Evolutionary conservation across 2,888 invertebrate genomes (phyloP), one percentile per base, ranked within the genome.

Genomic region (Eupithecia subfuscata): DNA sequence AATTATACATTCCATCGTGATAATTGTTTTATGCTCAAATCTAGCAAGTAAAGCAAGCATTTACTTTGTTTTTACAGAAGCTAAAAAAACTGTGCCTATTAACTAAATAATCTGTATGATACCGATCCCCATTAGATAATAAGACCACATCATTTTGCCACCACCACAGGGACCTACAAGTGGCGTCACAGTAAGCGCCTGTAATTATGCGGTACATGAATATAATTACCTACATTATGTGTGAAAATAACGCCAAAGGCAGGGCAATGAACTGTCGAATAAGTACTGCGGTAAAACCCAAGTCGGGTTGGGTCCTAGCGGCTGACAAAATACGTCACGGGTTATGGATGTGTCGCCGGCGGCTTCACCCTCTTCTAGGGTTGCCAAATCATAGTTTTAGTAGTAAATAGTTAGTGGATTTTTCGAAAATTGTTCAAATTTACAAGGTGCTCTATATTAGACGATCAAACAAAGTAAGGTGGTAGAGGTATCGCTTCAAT

Each of bases 241-340:
- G 89, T 89, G 87, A 89, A 92, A 91, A 91, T 90, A 91, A 87
- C 88, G 86, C 87, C 85, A 86, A 83, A 82, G 84, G 84, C 82
- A 83, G 93, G 90, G 91, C 91, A 85, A 86, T 88, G 92, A 80
- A 87, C 93, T 81, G 83, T 77, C 78, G 82, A 80, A 81, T 81
- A 89, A 89, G 89, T 88, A 84, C 79, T 78, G 78, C 80, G 74
- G 87, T 85, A 92, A 90, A 90, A 92, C 92, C 83, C 81, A 91
- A 90, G 83, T 84, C 84, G 70, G 77, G 80, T 78, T 60, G 60
- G 78, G 86, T 82, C 83, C 86, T 86, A 87, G 81, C 79, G 85
- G 88, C 90, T 91, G 92, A 93, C 94, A 93, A 91, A 92, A 91
- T 89, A 90, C 92, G 93, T 92, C 93, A 92, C 92, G 84, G 93